These are phyloP conservation scores for Malachius bipustulatus DNA, from an alignment of 2,888 invertebrate genomes.

Conservation along the genomic window DNA sequence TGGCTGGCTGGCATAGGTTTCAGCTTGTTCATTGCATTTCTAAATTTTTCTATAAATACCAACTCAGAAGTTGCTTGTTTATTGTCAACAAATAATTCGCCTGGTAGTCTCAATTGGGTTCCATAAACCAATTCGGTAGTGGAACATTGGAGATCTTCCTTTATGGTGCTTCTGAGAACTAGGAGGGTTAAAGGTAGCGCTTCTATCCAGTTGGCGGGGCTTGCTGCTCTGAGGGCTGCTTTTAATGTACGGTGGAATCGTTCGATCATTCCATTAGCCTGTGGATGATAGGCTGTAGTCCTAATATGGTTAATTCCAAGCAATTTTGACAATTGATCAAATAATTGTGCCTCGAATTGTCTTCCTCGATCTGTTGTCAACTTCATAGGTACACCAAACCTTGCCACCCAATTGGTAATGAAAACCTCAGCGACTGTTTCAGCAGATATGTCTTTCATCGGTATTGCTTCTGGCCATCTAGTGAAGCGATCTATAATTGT, in stretches of 20 bases:
- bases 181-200: constrained; percentile 26
- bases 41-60: constrained; percentile 7
- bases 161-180: constrained; percentile 23
- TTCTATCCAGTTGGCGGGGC: constrained; percentile 19
- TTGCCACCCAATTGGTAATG: background rate
- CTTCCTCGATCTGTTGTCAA: constrained; percentile 28
- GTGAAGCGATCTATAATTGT: constrained; percentile 27
- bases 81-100: constrained; percentile 10
- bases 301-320: constrained; percentile 1
- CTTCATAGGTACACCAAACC: constrained; percentile 27
- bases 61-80: too few species aligned
- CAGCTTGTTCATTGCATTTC: constrained; percentile 9
- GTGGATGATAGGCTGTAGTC: constrained; percentile 26
- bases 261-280: constrained; percentile 29
- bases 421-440: constrained; percentile 30
- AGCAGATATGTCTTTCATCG: constrained; percentile 30
- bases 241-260: constrained; percentile 23
- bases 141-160: constrained; percentile 25
- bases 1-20: constrained; percentile 8
- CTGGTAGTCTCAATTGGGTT: constrained; percentile 22
- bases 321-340: constrained; percentile 16
- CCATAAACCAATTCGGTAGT: constrained; percentile 28
- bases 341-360: constrained; percentile 27
- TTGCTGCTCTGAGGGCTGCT: constrained; percentile 19
- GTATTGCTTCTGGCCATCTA: constrained; percentile 30